Conservation (phyloP, 2,113 vertebrate genomes). For the Oncorhynchus keta region DNA sequence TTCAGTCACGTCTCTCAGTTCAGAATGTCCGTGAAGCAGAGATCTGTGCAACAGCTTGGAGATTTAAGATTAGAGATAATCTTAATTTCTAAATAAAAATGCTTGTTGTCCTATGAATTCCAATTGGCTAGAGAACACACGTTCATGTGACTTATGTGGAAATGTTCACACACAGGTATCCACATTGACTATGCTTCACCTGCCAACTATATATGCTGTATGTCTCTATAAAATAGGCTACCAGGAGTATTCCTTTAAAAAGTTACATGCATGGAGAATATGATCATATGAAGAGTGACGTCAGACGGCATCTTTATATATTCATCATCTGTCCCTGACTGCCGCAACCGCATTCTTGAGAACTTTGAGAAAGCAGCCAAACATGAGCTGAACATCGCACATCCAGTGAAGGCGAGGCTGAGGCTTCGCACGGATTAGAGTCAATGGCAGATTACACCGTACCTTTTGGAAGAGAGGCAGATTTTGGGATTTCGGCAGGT, state of each 20-base stretch:
- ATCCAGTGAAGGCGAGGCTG: conserved; percentile 21
- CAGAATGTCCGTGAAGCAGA: neutral
- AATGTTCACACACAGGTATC: neutral
- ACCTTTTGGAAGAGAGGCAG: neutral
- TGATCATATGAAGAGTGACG: conserved; percentile 76
- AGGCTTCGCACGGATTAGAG: conserved; percentile 6
- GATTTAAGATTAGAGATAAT: neutral
- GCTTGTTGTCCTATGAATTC: neutral
- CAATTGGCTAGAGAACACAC: neutral
- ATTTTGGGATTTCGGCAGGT: conserved; percentile 30
- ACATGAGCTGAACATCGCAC: conserved; percentile 37
- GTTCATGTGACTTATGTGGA: neutral
- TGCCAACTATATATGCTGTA: neutral
- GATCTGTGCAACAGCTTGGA: conserved; percentile 1
- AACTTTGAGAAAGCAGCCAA: conserved; percentile 59
- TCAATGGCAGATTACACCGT: conserved; percentile 21
- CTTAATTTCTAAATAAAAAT: neutral
- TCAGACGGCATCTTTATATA: conserved; percentile 84
- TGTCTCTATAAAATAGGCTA: conserved; percentile 1
- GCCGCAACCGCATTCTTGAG: conserved; percentile 56
- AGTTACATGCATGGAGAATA: conserved; percentile 53
- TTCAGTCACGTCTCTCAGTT: neutral
- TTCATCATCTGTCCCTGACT: conserved; percentile 50
- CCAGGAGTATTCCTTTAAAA: conserved; percentile 37
- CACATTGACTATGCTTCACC: neutral